Base-by-base conservation (phyloP, 2,888 invertebrate species). In the Chloroclystis v-ata region DNA sequence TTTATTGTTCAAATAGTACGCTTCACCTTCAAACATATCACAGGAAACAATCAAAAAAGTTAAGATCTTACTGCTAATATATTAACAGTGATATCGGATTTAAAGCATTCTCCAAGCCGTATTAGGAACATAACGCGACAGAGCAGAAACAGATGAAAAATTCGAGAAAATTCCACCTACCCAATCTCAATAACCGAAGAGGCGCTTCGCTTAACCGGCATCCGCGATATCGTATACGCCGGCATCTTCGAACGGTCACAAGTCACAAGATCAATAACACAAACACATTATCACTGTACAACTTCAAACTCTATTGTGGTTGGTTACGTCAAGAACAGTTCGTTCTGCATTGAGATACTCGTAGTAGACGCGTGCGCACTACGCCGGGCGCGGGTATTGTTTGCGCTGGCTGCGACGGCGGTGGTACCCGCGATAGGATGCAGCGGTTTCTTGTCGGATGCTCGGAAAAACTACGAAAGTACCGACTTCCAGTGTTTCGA, bases 311-410 rank as follows among this genome's bases (percentile, higher is more conserved):
- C 13, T 16, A 30, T 30, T 16, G 14, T 9, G 6, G 32, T 33
- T 33, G 33, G 45, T 50, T 48, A 52, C 45, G 65, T 66, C 62
- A 61, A 65, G 56, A 59, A 55, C 50, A 48, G 59, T 56, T 57
- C 35, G 35, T 14, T 33, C 48, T 44, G 42, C 43, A 49, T 38
- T 49, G 43, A 43, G 33, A 20, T 5, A 20, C 20, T 4, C 20
- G 20, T 2, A 53, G 54, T 47, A 47, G 50, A 65, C 63, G 63
- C 57, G 59, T 60, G 61, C 57, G 60, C 63, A 55, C 55, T 45
- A 38, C 51, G 49, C 52, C 57, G 56, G 42, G 30, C 53, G 47
- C 53, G 43, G 53, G 46, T 53, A 59, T 65, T 65, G 60, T 67
- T 52, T 59, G 59, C 53, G 53, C 43, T 49, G 41, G 52, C 47